Evolutionary conservation across 2,888 invertebrate species (phyloP), one percentile per base, ranked within the genome.

Genomic region (Meloe dianella): DNA sequence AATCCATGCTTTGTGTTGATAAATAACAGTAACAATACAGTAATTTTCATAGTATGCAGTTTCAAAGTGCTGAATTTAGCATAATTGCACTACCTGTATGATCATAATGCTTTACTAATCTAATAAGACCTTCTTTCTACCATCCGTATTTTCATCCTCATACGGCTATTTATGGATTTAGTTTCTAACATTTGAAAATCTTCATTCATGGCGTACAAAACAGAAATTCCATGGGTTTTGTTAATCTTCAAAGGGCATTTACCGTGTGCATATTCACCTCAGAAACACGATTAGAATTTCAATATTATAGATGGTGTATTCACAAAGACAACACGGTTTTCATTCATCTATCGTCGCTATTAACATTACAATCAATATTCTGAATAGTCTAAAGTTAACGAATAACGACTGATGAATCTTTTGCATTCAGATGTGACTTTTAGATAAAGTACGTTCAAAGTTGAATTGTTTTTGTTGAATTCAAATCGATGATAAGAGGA

Each of bases 261-360:
- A 59, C 66, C 65, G 35, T 65, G 67, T 71, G 67, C 70, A 69
- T 69, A 66, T 71, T 67, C 72, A 69, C 69, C 72, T 71, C 63
- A 61, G 67, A 69, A 68, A 66, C 71, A 63, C 62, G 69, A 68
- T 24, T 57, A 67, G 72, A 72, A 72, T 72, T 72, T 67, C 64
- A 72, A 72, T 71, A 66, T 64, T 57, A 59, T 32, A 54, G 54
- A 54, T 35, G 38, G 60, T 60, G 59, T 66, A 58, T 62, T 57
- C 35, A 56, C n/a, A 56, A 60, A 47, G 60, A 59, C 65, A 22
- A 51, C 65, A 56, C 32, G 54, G 30, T 57, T 38, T 12, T 41
- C 60, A 57, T 60, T 14, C 32, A 27, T 27, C 2, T 47, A 10
- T 20, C 14, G 22, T 10, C 51, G 10, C 22, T 4, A 47, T 10